Evolutionary conservation across 2,113 vertebrate genomes (phyloP).

Genomic region (Pelusios castaneus): DNA sequence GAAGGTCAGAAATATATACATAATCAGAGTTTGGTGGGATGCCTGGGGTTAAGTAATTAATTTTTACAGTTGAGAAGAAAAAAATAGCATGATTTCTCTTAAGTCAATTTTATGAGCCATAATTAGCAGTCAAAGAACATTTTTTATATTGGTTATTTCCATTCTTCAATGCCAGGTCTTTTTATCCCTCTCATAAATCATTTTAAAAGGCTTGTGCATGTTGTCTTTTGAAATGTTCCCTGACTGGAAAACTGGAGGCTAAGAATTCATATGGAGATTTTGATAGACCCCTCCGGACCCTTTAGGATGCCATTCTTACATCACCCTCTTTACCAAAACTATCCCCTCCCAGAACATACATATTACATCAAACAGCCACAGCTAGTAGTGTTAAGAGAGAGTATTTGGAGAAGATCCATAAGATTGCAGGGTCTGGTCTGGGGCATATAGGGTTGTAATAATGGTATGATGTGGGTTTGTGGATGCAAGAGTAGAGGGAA

Average conservation of each 20-base stretch:
- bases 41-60: not conserved
- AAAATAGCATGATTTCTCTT: not conserved
- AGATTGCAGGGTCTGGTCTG: not conserved
- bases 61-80: not conserved
- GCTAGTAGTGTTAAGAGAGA: not conserved
- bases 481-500: not conserved
- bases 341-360: not conserved
- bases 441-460: not conserved
- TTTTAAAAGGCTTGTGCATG: not conserved
- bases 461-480: not conserved
- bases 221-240: not conserved
- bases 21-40: not conserved
- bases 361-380: not conserved
- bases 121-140: not conserved
- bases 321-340: not conserved
- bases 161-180: not conserved
- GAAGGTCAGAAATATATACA: not conserved
- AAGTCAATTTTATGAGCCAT: not conserved
- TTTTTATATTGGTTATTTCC: not conserved
- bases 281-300: constrained; percentile 4
- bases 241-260: not conserved
- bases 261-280: constrained; percentile 17
- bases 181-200: not conserved
- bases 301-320: constrained; percentile 26
- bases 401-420: not conserved